Conservation (phyloP, 2,888 invertebrate species). For the Euplexia lucipara region DNA sequence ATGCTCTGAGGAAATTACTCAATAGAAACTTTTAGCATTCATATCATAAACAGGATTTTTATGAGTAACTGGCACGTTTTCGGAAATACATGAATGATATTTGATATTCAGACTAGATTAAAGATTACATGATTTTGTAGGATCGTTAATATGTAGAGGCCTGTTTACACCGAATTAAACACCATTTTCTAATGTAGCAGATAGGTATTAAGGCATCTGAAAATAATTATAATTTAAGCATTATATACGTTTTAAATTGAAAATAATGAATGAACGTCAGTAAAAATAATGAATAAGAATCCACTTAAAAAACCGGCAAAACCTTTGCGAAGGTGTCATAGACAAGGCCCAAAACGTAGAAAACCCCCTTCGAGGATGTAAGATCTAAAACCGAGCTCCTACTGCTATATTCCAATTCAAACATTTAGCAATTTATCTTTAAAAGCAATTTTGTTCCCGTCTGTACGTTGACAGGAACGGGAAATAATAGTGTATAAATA, state of each 20-base stretch:
- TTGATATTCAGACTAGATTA: not conserved
- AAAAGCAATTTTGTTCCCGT: constrained; percentile 41
- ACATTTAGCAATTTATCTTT: constrained; percentile 20
- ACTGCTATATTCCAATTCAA: constrained; percentile 12
- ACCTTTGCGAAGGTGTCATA: no score
- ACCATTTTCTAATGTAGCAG: no score
- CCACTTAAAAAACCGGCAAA: no score
- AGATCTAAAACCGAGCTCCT: constrained; percentile 2
- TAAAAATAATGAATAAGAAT: no score
- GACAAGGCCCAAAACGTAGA: not conserved
- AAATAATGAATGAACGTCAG: no score
- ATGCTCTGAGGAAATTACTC: constrained; percentile 1
- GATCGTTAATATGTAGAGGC: not conserved
- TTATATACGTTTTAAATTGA: no score
- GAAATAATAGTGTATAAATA: constrained; percentile 60
- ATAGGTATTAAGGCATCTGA: no score
- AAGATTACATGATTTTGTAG: not conserved
- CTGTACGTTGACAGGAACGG: constrained; percentile 60
- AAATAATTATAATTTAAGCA: no score
- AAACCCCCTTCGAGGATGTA: not conserved
- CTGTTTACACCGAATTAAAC: no score
- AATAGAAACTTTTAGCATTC: not conserved
- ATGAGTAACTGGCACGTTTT: not conserved
- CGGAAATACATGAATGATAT: not conserved
- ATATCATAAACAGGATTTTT: not conserved